Conservation (phyloP, 2,888 invertebrate species). For the Archaeoteleia sp. region DNA sequence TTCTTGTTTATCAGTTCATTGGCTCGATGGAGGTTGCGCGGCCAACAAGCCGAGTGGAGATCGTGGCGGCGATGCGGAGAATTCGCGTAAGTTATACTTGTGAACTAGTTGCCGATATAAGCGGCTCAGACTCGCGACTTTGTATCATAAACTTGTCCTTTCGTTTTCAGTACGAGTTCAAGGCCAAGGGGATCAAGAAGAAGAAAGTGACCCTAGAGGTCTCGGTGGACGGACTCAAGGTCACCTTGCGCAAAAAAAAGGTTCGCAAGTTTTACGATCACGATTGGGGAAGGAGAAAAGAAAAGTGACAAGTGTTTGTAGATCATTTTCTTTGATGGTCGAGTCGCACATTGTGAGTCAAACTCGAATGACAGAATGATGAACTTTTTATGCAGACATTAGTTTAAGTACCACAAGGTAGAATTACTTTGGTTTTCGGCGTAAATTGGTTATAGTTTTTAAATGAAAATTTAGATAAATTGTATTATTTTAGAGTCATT, state of each 20-base stretch:
- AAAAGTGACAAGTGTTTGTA: too few species aligned
- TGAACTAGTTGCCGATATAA: conserved; percentile 28
- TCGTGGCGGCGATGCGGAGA: conserved; percentile 98
- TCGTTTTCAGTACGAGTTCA: conserved; percentile 95
- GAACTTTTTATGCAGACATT: too few species aligned
- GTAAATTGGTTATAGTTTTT: too few species aligned
- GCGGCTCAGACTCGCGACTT: conserved; percentile 15
- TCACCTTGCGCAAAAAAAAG: conserved; percentile 89
- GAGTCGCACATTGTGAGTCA: too few species aligned
- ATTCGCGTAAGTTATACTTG: conserved; percentile 88
- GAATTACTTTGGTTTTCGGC: too few species aligned
- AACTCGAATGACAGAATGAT: too few species aligned
- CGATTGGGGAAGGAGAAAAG: conserved; percentile 20
- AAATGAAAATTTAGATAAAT: too few species aligned
- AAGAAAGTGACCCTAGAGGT: conserved; percentile 96
- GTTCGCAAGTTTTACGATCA: conserved; percentile 66
- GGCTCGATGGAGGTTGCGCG: conserved; percentile 98
- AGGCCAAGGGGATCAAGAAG: conserved; percentile 97
- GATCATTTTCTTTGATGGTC: too few species aligned
- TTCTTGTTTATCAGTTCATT: conserved; percentile 97
- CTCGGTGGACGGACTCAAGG: conserved; percentile 95
- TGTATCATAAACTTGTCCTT: conserved; percentile 50
- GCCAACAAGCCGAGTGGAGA: conserved; percentile 97
- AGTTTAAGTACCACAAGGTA: too few species aligned
- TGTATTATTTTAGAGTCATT: too few species aligned